Evolutionary conservation across 2,113 vertebrate genomes (phyloP).

Genomic region (Pyrgilauda ruficollis): DNA sequence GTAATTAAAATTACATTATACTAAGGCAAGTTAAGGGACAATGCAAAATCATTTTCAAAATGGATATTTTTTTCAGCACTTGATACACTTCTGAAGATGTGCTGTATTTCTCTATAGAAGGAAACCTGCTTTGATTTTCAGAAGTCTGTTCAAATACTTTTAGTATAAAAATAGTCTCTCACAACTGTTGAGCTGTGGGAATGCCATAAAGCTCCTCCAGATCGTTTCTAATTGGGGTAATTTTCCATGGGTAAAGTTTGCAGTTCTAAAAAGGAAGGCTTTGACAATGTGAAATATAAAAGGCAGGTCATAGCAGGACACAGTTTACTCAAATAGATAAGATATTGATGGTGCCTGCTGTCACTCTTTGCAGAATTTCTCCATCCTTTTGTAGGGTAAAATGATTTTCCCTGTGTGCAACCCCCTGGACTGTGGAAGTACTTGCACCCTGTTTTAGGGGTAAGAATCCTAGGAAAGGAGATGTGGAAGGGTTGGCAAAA

Average conservation of each 20-base stretch:
- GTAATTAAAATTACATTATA: background rate
- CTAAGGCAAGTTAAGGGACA: background rate
- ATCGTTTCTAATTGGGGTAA: background rate
- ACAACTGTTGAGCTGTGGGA: background rate
- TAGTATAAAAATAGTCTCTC: slow-evolving; percentile 9
- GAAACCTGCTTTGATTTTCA: slow-evolving; percentile 6
- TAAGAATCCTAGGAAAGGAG: background rate
- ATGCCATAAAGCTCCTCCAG: background rate
- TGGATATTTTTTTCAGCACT: background rate
- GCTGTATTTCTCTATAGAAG: background rate
- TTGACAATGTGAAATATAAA: background rate
- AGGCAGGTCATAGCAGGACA: background rate
- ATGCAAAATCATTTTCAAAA: background rate
- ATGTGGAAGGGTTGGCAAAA: background rate
- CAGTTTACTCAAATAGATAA: background rate
- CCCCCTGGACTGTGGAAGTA: background rate
- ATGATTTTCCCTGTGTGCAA: background rate
- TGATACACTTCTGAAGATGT: background rate
- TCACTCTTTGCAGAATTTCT: background rate
- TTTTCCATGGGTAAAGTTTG: background rate
- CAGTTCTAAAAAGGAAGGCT: background rate
- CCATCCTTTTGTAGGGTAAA: background rate
- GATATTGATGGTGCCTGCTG: background rate
- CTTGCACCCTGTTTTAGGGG: background rate
- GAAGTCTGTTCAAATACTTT: background rate